Base-by-base conservation (phyloP, 1,140 invertebrate species). In the Drosophila grimshawi region DNA sequence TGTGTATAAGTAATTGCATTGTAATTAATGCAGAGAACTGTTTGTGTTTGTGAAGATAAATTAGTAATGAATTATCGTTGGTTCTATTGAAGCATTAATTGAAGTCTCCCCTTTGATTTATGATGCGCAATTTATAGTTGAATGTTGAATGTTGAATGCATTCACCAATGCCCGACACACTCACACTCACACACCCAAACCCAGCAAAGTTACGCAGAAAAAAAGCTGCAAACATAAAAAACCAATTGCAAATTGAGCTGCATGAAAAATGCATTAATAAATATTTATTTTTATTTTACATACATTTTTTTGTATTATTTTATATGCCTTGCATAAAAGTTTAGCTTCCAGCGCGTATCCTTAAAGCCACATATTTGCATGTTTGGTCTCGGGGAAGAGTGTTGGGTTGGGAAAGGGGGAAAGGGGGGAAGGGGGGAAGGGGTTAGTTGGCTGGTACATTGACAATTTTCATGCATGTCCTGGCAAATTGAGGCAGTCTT, bases 1-100 rank as follows among this genome's bases (percentile, higher is more conserved):
- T 57, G 72, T 61, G 67, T 71, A 67, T 76, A 88, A 89, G 80
- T 88, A 88, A 89, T 88, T 88, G 85, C 80, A 89, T 63, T 89
- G 80, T 89, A 89, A 88, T 89, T 88, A 88, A 89, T 89, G 80
- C 77, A 80, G 32, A 52, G 61, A 56, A 53, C 65, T 79, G 75
- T 79, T 56, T 71, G 70, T 71, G 49, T n/a, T 6, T 59, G 49
- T 56, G 68, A 77, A 88, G 85, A 89, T 89, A 89, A 88, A 89
- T 88, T 89, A 88, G 80, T 85, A 81, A 89, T 88, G 78, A 88
- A 89, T 88, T 88, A 88, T 89, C 80, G 86, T 77, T 73, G 80
- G 69, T 64, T 75, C 79, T 85, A 89, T 74, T 85, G 85, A 74
- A 79, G 66, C 85, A 89, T 88, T 88, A 88, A 89, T 88, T 88